phyloP scores from a whole-genome alignment of 2,888 invertebrate species.

The Mesorhabditis spiculigera region DNA sequence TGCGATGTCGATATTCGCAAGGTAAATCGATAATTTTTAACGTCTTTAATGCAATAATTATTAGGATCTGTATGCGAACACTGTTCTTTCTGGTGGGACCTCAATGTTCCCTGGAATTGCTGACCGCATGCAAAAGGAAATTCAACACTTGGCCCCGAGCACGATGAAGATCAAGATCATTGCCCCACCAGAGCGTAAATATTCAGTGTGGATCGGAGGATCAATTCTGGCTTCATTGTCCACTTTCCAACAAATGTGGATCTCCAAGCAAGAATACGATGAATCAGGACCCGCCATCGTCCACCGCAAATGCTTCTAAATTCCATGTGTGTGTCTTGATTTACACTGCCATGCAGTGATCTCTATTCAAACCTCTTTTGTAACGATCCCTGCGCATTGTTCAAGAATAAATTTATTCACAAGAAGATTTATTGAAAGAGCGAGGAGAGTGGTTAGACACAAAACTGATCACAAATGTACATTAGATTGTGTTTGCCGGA shows the following conservation, averaged over 20 bases:
- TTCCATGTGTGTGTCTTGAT: slow-evolving; percentile 7
- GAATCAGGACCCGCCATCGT: slow-evolving; percentile 49
- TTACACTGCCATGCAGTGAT: neutral
- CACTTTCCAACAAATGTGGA: slow-evolving; percentile 87
- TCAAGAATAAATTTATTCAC: too few relatives aligned
- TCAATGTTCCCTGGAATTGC: slow-evolving; percentile 96
- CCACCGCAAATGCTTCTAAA: slow-evolving; percentile 49
- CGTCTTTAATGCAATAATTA: neutral
- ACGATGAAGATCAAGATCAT: slow-evolving; percentile 66
- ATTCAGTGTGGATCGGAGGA: slow-evolving; percentile 96
- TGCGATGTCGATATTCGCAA: slow-evolving; percentile 82
- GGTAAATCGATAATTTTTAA: slow-evolving; percentile 20
- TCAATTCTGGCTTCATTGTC: slow-evolving; percentile 88
- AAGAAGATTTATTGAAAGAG: too few relatives aligned
- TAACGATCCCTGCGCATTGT: too few relatives aligned
- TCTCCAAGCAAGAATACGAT: slow-evolving; percentile 62
- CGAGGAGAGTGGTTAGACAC: too few relatives aligned
- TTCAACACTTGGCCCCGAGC: slow-evolving; percentile 37
- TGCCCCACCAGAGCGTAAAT: slow-evolving; percentile 79
- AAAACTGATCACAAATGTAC: too few relatives aligned
- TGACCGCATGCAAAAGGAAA: slow-evolving; percentile 92
- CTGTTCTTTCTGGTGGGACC: slow-evolving; percentile 56
- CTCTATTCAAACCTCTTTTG: too few relatives aligned
- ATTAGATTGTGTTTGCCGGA: too few relatives aligned
- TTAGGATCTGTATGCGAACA: slow-evolving; percentile 77